Evolutionary conservation across 2,888 invertebrate genomes (phyloP).

Genomic region (Hemithea aestivaria): DNA sequence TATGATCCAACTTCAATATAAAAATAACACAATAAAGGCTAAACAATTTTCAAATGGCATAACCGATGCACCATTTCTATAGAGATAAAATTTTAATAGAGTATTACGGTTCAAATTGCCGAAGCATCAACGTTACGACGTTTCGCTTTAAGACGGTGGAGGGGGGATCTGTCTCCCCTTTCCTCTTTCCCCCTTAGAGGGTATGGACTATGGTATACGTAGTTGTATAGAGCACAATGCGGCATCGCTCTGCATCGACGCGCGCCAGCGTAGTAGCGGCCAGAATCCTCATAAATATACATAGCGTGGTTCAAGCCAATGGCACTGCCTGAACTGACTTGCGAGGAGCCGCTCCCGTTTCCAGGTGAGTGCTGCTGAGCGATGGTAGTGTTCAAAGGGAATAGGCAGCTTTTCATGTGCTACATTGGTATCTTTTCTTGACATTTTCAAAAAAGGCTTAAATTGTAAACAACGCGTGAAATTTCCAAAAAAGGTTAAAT

Average conservation of each 20-base stretch:
- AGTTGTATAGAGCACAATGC: slow-evolving; percentile 71
- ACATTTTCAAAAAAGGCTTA: too few relatives aligned
- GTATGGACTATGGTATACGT: too few relatives aligned
- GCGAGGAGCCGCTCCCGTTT: slow-evolving; percentile 29
- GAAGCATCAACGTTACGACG: too few relatives aligned
- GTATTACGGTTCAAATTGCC: slow-evolving; percentile 22
- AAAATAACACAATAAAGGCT: too few relatives aligned
- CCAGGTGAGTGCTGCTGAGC: slow-evolving; percentile 64
- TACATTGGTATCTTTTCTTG: too few relatives aligned
- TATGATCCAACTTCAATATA: slow-evolving; percentile 1
- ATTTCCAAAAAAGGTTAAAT: too few relatives aligned
- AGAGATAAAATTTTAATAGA: slow-evolving; percentile 31
- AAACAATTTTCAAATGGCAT: slow-evolving; percentile 17
- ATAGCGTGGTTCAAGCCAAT: slow-evolving; percentile 36
- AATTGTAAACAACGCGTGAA: too few relatives aligned
- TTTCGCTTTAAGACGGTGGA: slow-evolving; percentile 25
- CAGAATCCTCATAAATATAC: slow-evolving; percentile 54
- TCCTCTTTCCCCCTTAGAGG: too few relatives aligned
- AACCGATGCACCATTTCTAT: slow-evolving; percentile 24
- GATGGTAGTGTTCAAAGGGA: slow-evolving; percentile 17
- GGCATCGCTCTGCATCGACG: slow-evolving; percentile 67
- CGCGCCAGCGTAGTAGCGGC: slow-evolving; percentile 59
- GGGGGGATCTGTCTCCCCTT: too few relatives aligned
- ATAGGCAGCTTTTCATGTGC: too few relatives aligned
- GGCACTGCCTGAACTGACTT: slow-evolving; percentile 42